These are phyloP conservation scores for Melanostoma mellinum DNA, from an alignment of 2,888 invertebrate genomes.

Conservation along the genomic window DNA sequence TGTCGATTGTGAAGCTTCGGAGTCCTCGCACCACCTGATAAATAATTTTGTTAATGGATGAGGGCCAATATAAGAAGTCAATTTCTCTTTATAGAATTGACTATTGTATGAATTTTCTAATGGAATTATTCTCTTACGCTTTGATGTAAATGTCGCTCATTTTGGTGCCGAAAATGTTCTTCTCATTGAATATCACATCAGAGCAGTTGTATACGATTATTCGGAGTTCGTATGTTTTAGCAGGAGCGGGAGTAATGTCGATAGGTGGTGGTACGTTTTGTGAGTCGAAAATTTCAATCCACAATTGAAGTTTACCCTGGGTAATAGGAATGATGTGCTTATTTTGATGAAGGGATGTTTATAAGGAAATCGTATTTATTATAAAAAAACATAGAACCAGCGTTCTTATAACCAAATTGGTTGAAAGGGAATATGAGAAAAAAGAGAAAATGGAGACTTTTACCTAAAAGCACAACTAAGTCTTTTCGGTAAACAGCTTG, in stretches of 20 bases:
- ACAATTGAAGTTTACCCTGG: slow-evolving; percentile 94
- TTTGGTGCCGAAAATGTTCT: slow-evolving; percentile 88
- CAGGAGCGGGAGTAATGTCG: slow-evolving; percentile 89
- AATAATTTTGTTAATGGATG: slow-evolving; percentile 6
- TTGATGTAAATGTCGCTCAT: slow-evolving; percentile 90
- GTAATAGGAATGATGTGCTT: slow-evolving; percentile 23
- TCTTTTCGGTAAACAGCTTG: too few species aligned
- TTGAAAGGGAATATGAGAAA: too few species aligned
- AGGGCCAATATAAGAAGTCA: too few species aligned
- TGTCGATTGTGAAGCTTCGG: slow-evolving; percentile 88
- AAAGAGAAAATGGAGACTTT: too few species aligned
- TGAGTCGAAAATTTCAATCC: slow-evolving; percentile 92
- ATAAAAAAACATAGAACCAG: too few species aligned
- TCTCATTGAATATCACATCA: slow-evolving; percentile 87
- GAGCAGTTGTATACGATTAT: slow-evolving; percentile 86
- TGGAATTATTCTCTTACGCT: slow-evolving; percentile 83
- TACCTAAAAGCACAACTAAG: too few species aligned
- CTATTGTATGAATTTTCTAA: too few species aligned
- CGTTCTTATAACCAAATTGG: too few species aligned
- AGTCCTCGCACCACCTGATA: slow-evolving; percentile 87
- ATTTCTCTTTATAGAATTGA: too few species aligned
- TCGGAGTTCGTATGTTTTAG: slow-evolving; percentile 87
- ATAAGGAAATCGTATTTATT: too few species aligned
- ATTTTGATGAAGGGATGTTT: too few species aligned
- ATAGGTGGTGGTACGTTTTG: slow-evolving; percentile 86